phyloP scores from a whole-genome alignment of 2,888 invertebrate genomes.

The Cosmia pyralina region DNA sequence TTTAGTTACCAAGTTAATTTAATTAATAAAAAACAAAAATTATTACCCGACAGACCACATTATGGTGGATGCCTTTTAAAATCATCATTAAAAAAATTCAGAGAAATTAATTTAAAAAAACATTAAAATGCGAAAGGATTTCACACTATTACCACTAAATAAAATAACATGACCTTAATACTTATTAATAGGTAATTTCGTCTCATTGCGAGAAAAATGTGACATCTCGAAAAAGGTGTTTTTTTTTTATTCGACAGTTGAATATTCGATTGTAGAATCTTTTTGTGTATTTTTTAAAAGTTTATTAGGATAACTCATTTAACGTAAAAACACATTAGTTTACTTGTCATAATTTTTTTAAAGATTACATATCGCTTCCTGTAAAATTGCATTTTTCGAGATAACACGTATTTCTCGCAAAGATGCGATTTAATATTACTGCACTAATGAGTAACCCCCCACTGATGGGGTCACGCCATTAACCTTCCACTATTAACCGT shows the following conservation, averaged over 20 bases:
- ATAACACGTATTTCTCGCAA: no score
- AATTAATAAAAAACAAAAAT: not conserved
- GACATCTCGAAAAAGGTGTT: no score
- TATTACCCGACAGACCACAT: not conserved
- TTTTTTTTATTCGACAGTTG: no score
- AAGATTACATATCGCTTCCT: no score
- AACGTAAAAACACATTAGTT: no score
- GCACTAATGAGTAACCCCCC: constrained; percentile 45
- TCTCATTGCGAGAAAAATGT: no score
- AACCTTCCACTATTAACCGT: constrained; percentile 61
- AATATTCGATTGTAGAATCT: no score
- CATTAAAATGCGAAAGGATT: constrained; percentile 47
- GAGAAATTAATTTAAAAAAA: constrained; percentile 8
- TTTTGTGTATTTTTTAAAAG: no score
- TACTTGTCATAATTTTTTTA: no score
- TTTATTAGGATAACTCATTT: no score
- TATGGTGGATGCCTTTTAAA: not conserved
- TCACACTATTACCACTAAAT: constrained; percentile 37
- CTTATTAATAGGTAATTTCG: constrained; percentile 12
- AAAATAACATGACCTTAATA: not conserved
- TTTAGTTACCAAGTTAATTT: constrained; percentile 2
- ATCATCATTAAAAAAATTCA: not conserved
- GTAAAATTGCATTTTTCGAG: no score
- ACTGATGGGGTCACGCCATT: constrained; percentile 70
- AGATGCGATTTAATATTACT: constrained; percentile 42